Percentiles rank a stretch among this genome's conserved stretches.
Evolutionary conservation across 2,888 invertebrate genomes (phyloP).

Genomic region (Bellardia bayeri): DNA sequence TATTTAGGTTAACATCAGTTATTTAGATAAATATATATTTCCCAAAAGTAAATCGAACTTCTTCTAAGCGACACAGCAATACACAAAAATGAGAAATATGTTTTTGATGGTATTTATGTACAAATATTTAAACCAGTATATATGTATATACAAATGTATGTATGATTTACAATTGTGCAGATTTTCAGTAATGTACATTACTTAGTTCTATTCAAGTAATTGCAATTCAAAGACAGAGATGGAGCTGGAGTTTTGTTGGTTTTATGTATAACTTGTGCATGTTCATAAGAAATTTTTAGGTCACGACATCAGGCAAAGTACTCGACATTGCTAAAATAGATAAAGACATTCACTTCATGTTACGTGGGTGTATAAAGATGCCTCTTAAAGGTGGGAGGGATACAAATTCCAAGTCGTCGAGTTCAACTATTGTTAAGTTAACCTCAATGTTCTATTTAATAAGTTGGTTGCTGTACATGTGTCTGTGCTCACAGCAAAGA

Average conservation of each 20-base stretch:
- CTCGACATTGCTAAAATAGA: slow-evolving; percentile 72
- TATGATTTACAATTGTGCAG: not conserved
- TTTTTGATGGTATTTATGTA: not conserved
- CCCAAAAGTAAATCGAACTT: not conserved
- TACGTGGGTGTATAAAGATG: slow-evolving; percentile 58
- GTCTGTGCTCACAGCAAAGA: slow-evolving; percentile 6
- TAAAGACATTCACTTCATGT: slow-evolving; percentile 62
- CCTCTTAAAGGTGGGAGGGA: slow-evolving; percentile 57
- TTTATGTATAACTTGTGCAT: slow-evolving; percentile 50
- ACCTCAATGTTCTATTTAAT: slow-evolving; percentile 72
- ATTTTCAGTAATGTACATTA: slow-evolving; percentile 4
- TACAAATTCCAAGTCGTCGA: slow-evolving; percentile 65
- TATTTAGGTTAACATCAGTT: not conserved
- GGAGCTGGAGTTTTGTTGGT: slow-evolving; percentile 29
- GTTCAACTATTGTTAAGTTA: slow-evolving; percentile 74
- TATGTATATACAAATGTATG: not conserved
- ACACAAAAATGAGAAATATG: not conserved
- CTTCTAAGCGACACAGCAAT: not conserved
- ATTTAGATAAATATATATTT: not conserved
- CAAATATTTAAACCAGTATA: not conserved
- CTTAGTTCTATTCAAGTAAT: slow-evolving; percentile 45
- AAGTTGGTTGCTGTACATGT: slow-evolving; percentile 49
- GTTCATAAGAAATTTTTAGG: slow-evolving; percentile 68
- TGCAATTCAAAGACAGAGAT: slow-evolving; percentile 39
- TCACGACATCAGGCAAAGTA: slow-evolving; percentile 70